These are phyloP conservation scores for Patella vulgata DNA, from an alignment of 1,140 invertebrate species.

Conservation along the genomic window DNA sequence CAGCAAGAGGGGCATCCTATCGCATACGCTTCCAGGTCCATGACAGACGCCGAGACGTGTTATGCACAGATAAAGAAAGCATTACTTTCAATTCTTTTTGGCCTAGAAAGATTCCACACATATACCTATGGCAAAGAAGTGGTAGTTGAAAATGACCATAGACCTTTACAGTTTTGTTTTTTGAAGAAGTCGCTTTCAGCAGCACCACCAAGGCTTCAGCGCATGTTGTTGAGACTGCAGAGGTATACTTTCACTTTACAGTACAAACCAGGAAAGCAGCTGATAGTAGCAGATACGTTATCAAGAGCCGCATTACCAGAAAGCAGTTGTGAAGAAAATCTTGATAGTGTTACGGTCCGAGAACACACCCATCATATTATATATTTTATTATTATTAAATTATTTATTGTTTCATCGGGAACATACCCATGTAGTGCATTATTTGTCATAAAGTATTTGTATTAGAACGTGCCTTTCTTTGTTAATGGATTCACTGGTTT, in stretches of 20 bases:
- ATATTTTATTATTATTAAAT: no score
- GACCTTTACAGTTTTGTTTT: conserved; percentile 27
- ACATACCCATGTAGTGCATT: no score
- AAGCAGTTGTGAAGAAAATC: no score
- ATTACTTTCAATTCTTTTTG: conserved; percentile 58
- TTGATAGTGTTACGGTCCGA: no score
- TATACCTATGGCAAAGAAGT: conserved; percentile 59
- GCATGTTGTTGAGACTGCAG: conserved; percentile 57
- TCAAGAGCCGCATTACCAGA: conserved; percentile 35
- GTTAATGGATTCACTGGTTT: no score
- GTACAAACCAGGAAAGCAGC: conserved; percentile 61
- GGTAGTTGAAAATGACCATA: conserved; percentile 31
- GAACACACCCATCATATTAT: no score
- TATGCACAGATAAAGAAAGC: conserved; percentile 69
- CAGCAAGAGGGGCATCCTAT: conserved; percentile 64
- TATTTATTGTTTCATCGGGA: no score
- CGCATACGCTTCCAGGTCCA: conserved; percentile 56
- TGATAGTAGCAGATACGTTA: conserved; percentile 57
- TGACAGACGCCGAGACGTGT: conserved; percentile 55
- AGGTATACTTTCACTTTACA: conserved; percentile 63
- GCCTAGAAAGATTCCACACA: conserved; percentile 59
- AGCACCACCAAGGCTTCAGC: conserved; percentile 32
- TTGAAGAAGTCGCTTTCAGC: conserved; percentile 25
- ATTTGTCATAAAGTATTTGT: no score
- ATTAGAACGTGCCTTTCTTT: no score